Percentiles rank a stretch among this genome's conserved stretches.
These are phyloP conservation scores for Rhinolophus sinicus DNA, from an alignment of 2,113 vertebrate genomes.

Conservation along the genomic window DNA sequence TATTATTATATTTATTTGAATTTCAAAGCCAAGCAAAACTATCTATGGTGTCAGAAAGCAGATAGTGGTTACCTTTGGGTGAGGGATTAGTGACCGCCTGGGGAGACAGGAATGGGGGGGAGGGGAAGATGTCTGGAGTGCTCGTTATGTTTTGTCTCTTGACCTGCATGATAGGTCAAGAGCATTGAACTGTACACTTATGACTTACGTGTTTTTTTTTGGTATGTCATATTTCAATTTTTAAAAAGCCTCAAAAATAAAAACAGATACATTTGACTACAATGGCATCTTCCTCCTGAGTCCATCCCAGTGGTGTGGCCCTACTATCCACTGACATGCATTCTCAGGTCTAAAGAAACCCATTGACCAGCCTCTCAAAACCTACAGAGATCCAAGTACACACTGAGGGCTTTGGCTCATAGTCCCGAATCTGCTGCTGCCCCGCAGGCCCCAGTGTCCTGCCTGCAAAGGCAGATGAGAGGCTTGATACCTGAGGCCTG, in stretches of 20 bases:
- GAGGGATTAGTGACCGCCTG: not conserved
- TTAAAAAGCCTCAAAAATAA: not conserved
- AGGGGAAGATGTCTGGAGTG: not conserved
- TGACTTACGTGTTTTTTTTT: not conserved
- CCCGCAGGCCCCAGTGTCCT: not conserved
- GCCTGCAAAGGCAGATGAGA: not conserved
- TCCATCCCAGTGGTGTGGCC: not conserved
- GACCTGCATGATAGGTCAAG: too few species aligned
- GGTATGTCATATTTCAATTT: not conserved
- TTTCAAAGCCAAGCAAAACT: not conserved
- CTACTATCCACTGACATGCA: not conserved
- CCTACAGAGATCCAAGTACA: not conserved
- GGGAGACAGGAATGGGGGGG: not conserved
- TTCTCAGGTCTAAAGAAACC: not conserved
- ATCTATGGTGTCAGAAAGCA: not conserved
- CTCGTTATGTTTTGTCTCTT: not conserved
- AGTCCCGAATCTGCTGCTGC: not conserved
- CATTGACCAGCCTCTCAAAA: not conserved
- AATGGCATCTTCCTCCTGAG: not conserved
- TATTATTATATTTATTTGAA: not conserved
- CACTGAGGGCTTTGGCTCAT: not conserved
- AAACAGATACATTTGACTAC: not conserved
- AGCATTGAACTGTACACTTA: not conserved
- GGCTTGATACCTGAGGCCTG: not conserved
- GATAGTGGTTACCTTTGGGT: not conserved